phyloP scores from a whole-genome alignment of 2,113 vertebrate species.

The Anhinga anhinga region DNA sequence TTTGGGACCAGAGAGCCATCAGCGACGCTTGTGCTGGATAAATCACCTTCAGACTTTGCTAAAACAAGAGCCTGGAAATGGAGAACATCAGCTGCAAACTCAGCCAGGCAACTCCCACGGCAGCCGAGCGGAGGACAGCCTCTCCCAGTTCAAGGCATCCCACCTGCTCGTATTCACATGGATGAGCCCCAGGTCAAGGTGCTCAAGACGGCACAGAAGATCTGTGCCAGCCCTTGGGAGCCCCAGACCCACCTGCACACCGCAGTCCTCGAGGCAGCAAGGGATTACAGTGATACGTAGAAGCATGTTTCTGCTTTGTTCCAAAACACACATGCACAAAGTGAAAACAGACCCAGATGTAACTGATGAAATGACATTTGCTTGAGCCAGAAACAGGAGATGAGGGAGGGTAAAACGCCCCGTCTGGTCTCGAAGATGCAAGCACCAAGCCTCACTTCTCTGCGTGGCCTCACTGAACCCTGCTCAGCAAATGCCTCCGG shows the following conservation, averaged over 20 bases:
- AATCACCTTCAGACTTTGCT: background rate
- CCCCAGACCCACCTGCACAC: background rate
- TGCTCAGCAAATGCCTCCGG: rapidly evolving
- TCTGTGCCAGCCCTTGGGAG: rapidly evolving
- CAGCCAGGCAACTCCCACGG: background rate
- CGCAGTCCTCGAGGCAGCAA: rapidly evolving
- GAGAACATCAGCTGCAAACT: background rate
- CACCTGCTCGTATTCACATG: rapidly evolving
- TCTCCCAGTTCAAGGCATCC: background rate
- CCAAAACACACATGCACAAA: background rate
- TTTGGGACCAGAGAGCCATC: background rate
- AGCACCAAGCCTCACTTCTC: background rate
- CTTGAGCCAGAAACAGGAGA: background rate
- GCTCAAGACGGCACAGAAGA: background rate
- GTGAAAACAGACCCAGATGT: background rate
- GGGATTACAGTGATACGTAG: too few relatives aligned
- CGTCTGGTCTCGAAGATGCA: background rate
- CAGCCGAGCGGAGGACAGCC: rapidly evolving
- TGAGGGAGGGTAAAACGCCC: background rate
- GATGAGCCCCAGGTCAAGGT: background rate
- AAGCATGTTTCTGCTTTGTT: background rate
- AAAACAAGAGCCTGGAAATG: background rate
- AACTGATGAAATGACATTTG: background rate
- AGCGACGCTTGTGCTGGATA: background rate
- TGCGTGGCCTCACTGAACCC: background rate